Evolutionary conservation across 2,797 vertebrate genomes (phyloP), one percentile per base, ranked within the genome.

Genomic region (Champsocephalus esox): DNA sequence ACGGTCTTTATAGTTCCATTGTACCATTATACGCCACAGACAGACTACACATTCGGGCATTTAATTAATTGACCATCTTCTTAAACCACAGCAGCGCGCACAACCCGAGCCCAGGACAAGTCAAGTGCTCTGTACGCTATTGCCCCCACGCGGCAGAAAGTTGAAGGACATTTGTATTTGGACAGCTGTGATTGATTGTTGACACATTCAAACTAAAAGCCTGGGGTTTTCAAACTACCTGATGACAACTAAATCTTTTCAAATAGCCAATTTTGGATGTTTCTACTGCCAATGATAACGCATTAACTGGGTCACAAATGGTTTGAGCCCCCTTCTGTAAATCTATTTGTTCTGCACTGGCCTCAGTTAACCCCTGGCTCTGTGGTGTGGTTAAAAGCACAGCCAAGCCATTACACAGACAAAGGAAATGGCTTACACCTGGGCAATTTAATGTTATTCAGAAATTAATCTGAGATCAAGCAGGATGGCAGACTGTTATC

Each of bases 61-160:
- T 64, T 66, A 45, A 70, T 60, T 60, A 81, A 70, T 56, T 77
- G 66, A 70, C 50, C 72, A 62, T 70, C 62, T 44, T 38, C 43
- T 68, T 11, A 75, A 67, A 46, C 32, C 54, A 12, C 0, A 44
- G 69, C 78, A 58, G 70, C 71, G 86, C 88, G 81, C 83, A 65
- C 77, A 85, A 51, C 75, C 64, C 28, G 57, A 82, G 65, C 34
- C 17, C 66, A 58, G 46, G 4, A 41, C 60, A 52, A 38, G 34
- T 38, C 56, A 70, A 49, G 80, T 92, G 84, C 77, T 83, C 86
- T 94, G 92, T 93, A 75, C 82, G 75, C 87, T 82, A 92, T 52
- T 93, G 94, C 94, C 94, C 73, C 93, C 93, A 87, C 60, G 93
- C 91, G 94, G 92, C 75, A 28, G 12, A 34, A n/a, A 60, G 32